Conservation (phyloP, 2,113 vertebrate species). For the Syngnathus floridae region DNA sequence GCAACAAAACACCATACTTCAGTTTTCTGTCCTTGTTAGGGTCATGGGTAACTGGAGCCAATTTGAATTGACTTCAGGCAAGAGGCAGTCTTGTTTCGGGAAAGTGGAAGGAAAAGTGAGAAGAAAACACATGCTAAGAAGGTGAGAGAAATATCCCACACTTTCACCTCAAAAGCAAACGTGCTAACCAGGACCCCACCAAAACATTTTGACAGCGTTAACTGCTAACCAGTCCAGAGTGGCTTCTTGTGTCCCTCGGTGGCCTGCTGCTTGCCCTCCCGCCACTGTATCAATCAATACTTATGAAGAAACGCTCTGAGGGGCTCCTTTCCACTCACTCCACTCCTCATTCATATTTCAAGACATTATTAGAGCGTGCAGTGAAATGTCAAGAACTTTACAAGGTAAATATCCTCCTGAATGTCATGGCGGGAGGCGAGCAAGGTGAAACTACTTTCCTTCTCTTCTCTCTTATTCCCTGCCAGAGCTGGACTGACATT, state of each 20-base stretch:
- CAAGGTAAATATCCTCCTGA: conserved; percentile 64
- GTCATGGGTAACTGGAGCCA: no score
- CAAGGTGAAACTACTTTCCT: conserved; percentile 33
- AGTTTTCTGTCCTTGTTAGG: neutral
- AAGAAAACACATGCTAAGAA: neutral
- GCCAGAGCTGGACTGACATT: conserved; percentile 36
- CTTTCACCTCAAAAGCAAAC: neutral
- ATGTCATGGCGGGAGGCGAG: conserved; percentile 52
- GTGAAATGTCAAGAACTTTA: conserved; percentile 72
- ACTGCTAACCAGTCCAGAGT: conserved; percentile 53
- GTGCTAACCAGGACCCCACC: neutral
- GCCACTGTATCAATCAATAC: conserved; percentile 56
- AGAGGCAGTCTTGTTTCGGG: neutral
- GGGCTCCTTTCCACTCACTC: conserved; percentile 38
- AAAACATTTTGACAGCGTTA: conserved; percentile 48
- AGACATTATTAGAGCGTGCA: conserved; percentile 58
- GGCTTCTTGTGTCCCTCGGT: conserved; percentile 28
- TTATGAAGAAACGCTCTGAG: conserved; percentile 56
- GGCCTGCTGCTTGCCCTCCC: conserved; percentile 12
- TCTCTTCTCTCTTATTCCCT: conserved; percentile 38
- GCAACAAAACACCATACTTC: conserved; percentile 3
- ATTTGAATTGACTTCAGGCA: neutral
- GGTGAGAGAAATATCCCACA: neutral
- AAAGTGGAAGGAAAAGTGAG: neutral
- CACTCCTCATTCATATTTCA: conserved; percentile 62